phyloP scores from a whole-genome alignment of 2,888 invertebrate species.

The Melanchra persicariae region DNA sequence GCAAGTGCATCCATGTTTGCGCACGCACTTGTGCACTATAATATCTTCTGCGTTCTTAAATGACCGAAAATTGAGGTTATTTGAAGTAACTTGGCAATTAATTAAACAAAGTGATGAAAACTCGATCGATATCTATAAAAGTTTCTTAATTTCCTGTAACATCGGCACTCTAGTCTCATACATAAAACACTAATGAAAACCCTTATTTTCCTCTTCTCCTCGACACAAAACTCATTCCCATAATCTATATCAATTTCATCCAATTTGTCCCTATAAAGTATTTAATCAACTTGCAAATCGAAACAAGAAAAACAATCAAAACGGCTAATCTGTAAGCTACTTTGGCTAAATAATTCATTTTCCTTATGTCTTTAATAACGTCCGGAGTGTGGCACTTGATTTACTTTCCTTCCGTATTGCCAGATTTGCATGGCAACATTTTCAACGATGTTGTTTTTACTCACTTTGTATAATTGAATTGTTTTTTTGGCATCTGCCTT shows the following conservation, averaged over 20 bases:
- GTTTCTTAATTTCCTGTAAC: too few relatives aligned
- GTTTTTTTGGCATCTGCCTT: constrained; percentile 52
- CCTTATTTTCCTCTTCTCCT: neutral
- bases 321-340: constrained; percentile 35
- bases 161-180: too few relatives aligned
- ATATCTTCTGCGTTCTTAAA: too few relatives aligned
- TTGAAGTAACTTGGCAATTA: too few relatives aligned
- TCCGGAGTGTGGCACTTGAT: constrained; percentile 47
- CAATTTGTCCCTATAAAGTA: constrained; percentile 27
- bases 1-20: too few relatives aligned
- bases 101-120: too few relatives aligned
- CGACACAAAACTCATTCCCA: neutral
- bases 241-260: constrained; percentile 12
- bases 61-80: too few relatives aligned
- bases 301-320: constrained; percentile 49
- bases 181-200: too few relatives aligned
- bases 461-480: constrained; percentile 58
- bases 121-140: too few relatives aligned
- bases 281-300: constrained; percentile 39
- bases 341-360: constrained; percentile 53
- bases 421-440: constrained; percentile 61
- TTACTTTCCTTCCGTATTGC: constrained; percentile 36
- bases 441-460: constrained; percentile 48
- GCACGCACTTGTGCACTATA: too few relatives aligned
- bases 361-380: constrained; percentile 47